A percentile compares a stretch with the other conserved stretches of the same genome.
Evolutionary conservation across 2,888 invertebrate species (phyloP).

Genomic region (Habroteleia sp.): DNA sequence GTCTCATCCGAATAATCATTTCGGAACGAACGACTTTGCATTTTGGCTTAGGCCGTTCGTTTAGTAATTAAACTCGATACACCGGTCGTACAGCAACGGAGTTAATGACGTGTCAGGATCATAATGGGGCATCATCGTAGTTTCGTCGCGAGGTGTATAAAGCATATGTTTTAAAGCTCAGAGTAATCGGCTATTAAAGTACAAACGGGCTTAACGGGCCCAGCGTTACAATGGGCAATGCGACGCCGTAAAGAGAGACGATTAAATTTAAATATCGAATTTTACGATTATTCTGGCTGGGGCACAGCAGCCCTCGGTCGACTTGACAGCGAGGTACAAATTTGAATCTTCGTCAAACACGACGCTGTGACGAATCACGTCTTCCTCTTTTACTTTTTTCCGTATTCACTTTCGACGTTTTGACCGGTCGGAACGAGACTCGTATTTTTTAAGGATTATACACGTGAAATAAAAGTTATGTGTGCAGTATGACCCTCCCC

Average conservation of each 20-base stretch:
- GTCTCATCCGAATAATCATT: constrained; percentile 53
- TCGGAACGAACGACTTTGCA: constrained; percentile 54
- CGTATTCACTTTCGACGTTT: constrained; percentile 9
- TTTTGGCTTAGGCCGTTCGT: constrained; percentile 71
- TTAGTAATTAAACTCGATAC: constrained; percentile 71
- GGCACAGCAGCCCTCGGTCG: constrained; percentile 59
- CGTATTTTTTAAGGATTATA: constrained; percentile 47
- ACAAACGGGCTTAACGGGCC: constrained; percentile 66
- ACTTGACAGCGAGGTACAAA: constrained; percentile 52
- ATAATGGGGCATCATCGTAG: constrained; percentile 77
- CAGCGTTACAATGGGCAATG: constrained; percentile 71
- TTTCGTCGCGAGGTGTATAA: constrained; percentile 73
- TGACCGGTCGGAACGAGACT: constrained; percentile 28
- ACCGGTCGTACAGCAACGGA: constrained; percentile 64
- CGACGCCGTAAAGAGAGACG: constrained; percentile 67
- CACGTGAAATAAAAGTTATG: constrained; percentile 40
- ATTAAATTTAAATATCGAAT: constrained; percentile 80
- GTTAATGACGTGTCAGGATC: constrained; percentile 80
- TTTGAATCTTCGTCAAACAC: constrained; percentile 60
- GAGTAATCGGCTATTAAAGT: constrained; percentile 79
- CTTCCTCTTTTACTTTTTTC: constrained; percentile 30
- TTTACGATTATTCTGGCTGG: constrained; percentile 78
- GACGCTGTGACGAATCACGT: constrained; percentile 55
- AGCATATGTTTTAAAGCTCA: constrained; percentile 77
- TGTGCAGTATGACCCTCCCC: constrained; percentile 48